Evolutionary conservation across 2,113 vertebrate genomes (phyloP).

Genomic region (Tragulus kanchil): DNA sequence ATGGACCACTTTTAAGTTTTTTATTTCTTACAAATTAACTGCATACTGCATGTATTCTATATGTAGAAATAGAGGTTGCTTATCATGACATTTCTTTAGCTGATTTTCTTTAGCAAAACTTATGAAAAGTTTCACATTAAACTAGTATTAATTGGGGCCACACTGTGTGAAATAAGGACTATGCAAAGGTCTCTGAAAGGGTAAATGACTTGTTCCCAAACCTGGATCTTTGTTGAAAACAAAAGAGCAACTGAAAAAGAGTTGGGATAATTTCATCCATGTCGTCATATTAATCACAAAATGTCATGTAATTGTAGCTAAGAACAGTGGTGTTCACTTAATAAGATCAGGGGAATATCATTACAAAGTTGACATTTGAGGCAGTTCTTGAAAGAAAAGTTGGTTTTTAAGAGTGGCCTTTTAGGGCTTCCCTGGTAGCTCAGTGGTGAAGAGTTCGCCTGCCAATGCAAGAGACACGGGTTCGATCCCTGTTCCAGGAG

Average conservation of each 20-base stretch:
- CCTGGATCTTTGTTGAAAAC: background rate
- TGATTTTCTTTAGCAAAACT: background rate
- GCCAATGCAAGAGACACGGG: no score
- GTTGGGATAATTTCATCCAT: background rate
- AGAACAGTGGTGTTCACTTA: background rate
- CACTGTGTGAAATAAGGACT: background rate
- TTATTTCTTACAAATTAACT: background rate
- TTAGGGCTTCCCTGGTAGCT: background rate
- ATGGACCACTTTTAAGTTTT: background rate
- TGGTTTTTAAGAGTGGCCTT: background rate
- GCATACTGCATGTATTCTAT: background rate
- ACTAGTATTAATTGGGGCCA: background rate
- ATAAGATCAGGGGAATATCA: background rate
- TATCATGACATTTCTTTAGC: background rate
- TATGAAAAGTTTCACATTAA: background rate
- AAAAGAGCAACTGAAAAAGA: background rate
- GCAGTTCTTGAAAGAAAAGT: slow-evolving; percentile 13
- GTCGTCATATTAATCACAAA: background rate
- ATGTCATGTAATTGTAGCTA: background rate
- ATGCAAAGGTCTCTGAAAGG: background rate
- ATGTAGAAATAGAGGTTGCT: background rate
- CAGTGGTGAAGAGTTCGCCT: no score
- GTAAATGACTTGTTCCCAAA: background rate
- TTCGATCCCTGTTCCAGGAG: no score
- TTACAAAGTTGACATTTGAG: background rate